Base-by-base conservation (phyloP, 2,797 vertebrate genomes). In the Parotocinclus haroldoi region DNA sequence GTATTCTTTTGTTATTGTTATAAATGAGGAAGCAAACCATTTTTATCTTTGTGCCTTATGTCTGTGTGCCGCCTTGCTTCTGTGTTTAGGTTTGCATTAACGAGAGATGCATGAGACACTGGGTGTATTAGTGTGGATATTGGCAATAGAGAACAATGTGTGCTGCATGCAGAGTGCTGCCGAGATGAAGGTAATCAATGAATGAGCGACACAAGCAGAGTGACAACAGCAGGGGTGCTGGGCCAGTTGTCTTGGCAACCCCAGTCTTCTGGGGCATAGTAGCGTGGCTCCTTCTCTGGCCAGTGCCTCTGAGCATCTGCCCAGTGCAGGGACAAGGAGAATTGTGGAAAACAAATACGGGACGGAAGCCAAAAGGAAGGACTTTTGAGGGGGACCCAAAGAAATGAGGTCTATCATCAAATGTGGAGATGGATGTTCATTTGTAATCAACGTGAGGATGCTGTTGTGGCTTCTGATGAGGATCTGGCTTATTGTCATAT, bases 401-500 rank as follows among this genome's bases (percentile, higher is more conserved):
- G 40, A 79, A 63, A 70, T 76, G 52, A 56, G 63, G 51, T 66
- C 45, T 42, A 9, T 42, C 44, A 52, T 55, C 48, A 55, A 59
- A 14, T 63, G 37, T 52, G 50, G 48, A 39, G 56, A 53, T 48
- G 51, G 53, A 19, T 82, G 82, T 81, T 81, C 80, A 80, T 84
- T 89, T 87, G 82, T 89, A 83, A 87, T 83, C 73, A 76, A 76
- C 54, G 80, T 73, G 80, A 70, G 79, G 79, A 84, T 83, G 81
- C 83, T 80, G 79, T 85, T 88, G 81, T 82, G 71, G 76, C 79
- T 82, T 82, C 82, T 89, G 85, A 88, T 88, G 75, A 87, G 87
- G 83, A 85, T 79, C 76, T 75, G 69, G 78, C 82, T 37, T 58
- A 82, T 81, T 66, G 54, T 59, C 14, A 69, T 66, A 67, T 67